Base-by-base conservation (phyloP, 1,140 invertebrate genomes). In the Drosophila albomicans region DNA sequence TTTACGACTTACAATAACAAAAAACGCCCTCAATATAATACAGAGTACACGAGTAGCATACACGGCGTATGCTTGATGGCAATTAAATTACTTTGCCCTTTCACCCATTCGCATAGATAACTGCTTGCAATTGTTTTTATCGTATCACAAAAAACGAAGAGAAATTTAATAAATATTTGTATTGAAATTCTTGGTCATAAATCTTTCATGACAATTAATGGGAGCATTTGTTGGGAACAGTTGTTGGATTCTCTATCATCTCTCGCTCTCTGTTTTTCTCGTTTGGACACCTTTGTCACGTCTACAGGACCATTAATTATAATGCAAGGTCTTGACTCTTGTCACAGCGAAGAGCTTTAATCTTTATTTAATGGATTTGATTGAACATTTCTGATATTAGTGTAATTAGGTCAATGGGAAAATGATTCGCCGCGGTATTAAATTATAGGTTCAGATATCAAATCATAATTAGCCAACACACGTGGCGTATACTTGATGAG, bases 11-110 rank as follows among this genome's bases (percentile, higher is more conserved):
- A 48, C 48, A 79, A 67, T 35, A 70, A 70, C 65, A 66, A 49
- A 66, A 49, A 78, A 49, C 51, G 28, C 58, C 41, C 49, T 32
- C 52, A 13, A 25, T 28, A 46, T 1, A 46, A 46, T 11, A 46
- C 8, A 15, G 4, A 38, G 32, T 56, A 38, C 32, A 7, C 61
- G 38, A 48, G 51, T 48, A 25, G 16, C 38, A 61, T 57, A 80
- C 57, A 43, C 54, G 64, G 67, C 77, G 73, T 71, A 84, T 79
- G 43, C 72, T 75, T 75, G 73, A 73, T 84, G 46, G 30, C 64
- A 70, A 52, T 79, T 78, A 64, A 63, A 70, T 75, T 59, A 38
- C 7, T 48, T 63, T 38, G 11, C 10, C 35, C 46, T 8, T 30
- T 25, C 32, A 10, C 7, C 10, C 25, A 15, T 8, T 15, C n/a